Percentiles rank a stretch among this genome's conserved stretches.
These are phyloP conservation scores for Macquaria australasica DNA, from an alignment of 2,113 vertebrate species.

Conservation along the genomic window DNA sequence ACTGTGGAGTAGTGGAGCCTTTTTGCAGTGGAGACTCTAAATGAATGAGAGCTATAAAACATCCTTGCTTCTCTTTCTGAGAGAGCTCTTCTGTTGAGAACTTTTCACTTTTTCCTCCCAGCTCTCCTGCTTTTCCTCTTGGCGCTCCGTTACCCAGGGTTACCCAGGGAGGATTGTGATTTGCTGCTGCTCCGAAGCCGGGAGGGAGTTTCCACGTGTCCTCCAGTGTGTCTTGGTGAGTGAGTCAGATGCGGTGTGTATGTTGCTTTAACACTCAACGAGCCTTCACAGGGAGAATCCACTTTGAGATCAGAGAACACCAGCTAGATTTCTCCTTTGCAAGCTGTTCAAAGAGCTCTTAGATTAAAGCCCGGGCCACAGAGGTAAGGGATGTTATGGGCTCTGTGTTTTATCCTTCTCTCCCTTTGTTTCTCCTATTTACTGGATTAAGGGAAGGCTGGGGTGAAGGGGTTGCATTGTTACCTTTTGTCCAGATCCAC, in stretches of 20 bases:
- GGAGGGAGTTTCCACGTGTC: slow-evolving; percentile 84
- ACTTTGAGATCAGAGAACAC: slow-evolving; percentile 79
- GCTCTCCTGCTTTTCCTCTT: slow-evolving; percentile 77
- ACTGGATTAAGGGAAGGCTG: slow-evolving; percentile 49
- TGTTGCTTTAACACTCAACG: slow-evolving; percentile 76
- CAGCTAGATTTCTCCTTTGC: slow-evolving; percentile 67
- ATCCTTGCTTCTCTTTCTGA: slow-evolving; percentile 46
- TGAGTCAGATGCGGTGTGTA: slow-evolving; percentile 72
- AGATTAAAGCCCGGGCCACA: slow-evolving; percentile 81
- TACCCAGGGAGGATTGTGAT: slow-evolving; percentile 82
- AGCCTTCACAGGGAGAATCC: slow-evolving; percentile 69
- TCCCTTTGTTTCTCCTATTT: slow-evolving; percentile 71
- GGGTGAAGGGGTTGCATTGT: slow-evolving; percentile 45
- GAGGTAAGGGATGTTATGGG: slow-evolving; percentile 80
- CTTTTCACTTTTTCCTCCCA: slow-evolving; percentile 70
- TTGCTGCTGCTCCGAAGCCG: slow-evolving; percentile 69
- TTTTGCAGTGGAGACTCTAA: slow-evolving; percentile 28
- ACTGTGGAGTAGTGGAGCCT: slow-evolving; percentile 44
- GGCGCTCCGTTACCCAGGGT: slow-evolving; percentile 76
- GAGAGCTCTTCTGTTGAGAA: slow-evolving; percentile 65
- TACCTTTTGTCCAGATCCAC: slow-evolving; percentile 57
- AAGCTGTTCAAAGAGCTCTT: slow-evolving; percentile 79
- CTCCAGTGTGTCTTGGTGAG: slow-evolving; percentile 71
- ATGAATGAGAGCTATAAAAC: slow-evolving; percentile 65
- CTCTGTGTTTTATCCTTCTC: slow-evolving; percentile 59